Percentiles rank a stretch among this genome's conserved stretches.
These are phyloP conservation scores for Abscondita cerata DNA, from an alignment of 2,888 invertebrate genomes.

Conservation along the genomic window DNA sequence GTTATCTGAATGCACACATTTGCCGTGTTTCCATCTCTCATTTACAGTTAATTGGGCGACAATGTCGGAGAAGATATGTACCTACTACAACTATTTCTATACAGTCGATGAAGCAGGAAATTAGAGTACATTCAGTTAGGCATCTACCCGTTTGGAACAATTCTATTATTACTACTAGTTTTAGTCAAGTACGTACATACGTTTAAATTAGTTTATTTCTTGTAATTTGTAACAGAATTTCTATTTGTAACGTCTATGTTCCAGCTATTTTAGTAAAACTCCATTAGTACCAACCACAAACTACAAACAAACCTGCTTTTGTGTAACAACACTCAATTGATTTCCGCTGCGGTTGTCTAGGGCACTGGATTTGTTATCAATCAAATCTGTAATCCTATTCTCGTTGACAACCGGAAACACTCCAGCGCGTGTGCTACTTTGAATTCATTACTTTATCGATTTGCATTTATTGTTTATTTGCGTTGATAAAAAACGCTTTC, in stretches of 20 bases:
- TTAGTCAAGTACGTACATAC: neutral
- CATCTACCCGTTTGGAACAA: slow-evolving; percentile 22
- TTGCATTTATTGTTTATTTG: neutral
- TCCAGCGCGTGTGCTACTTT: slow-evolving; percentile 14
- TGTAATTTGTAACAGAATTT: neutral
- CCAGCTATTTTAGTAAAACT: slow-evolving; percentile 25
- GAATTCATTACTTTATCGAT: slow-evolving; percentile 16
- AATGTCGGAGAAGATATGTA: slow-evolving; percentile 22
- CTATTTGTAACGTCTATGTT: neutral
- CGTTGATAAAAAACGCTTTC: too few species aligned
- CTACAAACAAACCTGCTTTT: slow-evolving; percentile 44
- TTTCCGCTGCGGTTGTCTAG: slow-evolving; percentile 44
- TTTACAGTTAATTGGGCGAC: slow-evolving; percentile 27
- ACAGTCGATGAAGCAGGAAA: slow-evolving; percentile 29
- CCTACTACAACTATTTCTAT: slow-evolving; percentile 27
- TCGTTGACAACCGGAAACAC: slow-evolving; percentile 45
- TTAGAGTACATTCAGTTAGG: slow-evolving; percentile 26
- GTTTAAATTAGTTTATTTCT: slow-evolving; percentile 7
- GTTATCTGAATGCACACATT: slow-evolving; percentile 24
- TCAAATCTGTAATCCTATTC: slow-evolving; percentile 42
- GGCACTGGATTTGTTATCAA: slow-evolving; percentile 39
- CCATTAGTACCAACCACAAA: slow-evolving; percentile 38
- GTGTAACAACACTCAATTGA: slow-evolving; percentile 46
- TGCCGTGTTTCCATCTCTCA: slow-evolving; percentile 22
- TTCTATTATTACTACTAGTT: slow-evolving; percentile 16